phyloP scores from a whole-genome alignment of 2,888 invertebrate genomes.

The Polydrusus tereticollis region DNA sequence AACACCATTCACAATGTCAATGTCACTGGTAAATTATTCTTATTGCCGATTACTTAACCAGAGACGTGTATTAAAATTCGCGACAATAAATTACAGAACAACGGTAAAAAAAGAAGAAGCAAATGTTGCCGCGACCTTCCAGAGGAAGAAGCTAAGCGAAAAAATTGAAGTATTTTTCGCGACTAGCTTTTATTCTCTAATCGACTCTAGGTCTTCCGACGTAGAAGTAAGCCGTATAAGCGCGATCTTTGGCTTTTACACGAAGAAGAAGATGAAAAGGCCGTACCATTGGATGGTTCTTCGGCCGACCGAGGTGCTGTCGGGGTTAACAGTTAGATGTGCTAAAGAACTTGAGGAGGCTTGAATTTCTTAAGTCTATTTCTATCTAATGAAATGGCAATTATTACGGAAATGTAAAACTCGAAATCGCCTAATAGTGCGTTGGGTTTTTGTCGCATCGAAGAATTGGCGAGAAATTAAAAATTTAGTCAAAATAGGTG shows the following conservation, averaged over 20 bases:
- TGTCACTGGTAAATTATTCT: conserved; percentile 20
- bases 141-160: conserved; percentile 12
- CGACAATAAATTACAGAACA: conserved; percentile 11
- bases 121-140: conserved; percentile 5
- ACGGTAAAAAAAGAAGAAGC: conserved; percentile 25
- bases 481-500: too few species aligned
- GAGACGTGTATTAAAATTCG: conserved; percentile 10
- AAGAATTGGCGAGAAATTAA: too few species aligned
- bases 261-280: conserved; percentile 43
- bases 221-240: conserved; percentile 44
- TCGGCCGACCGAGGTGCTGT: conserved; percentile 37
- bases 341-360: conserved; percentile 39
- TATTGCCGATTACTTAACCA: conserved; percentile 1
- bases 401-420: conserved; percentile 20
- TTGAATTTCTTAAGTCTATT: conserved; percentile 35
- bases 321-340: conserved; percentile 47
- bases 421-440: neutral
- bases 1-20: conserved; percentile 45
- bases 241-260: conserved; percentile 41
- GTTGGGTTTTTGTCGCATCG: too few species aligned
- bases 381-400: conserved; percentile 24
- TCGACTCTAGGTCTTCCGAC: conserved; percentile 42
- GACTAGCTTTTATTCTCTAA: conserved; percentile 16
- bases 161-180: conserved; percentile 8
- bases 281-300: conserved; percentile 42